These are phyloP conservation scores for Steinernema feltiae DNA, from an alignment of 1,140 invertebrate species.

Conservation along the genomic window DNA sequence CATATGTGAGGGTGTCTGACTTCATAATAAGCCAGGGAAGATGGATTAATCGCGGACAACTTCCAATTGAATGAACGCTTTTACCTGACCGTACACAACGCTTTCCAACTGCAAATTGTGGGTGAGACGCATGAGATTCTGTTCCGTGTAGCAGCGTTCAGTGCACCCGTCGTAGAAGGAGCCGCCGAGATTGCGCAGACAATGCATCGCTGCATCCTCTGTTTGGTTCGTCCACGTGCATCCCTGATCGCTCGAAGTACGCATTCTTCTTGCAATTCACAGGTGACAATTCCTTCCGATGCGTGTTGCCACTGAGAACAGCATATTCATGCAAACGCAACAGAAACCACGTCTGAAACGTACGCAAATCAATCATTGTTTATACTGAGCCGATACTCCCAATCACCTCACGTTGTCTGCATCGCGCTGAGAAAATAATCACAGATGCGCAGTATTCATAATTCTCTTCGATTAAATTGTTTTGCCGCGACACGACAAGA, in stretches of 20 bases:
- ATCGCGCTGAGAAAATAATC: no score
- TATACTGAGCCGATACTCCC: no score
- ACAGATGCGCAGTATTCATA: no score
- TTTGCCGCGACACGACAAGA: not conserved
- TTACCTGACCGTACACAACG: not conserved
- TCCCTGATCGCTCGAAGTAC: not conserved
- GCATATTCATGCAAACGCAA: not conserved
- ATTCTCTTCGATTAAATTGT: not conserved
- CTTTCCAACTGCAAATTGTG: not conserved
- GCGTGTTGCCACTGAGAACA: not conserved
- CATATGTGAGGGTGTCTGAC: not conserved
- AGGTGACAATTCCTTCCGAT: not conserved
- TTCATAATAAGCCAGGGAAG: not conserved
- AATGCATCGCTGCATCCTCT: not conserved
- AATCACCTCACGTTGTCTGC: no score
- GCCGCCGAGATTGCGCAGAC: conserved; percentile 5
- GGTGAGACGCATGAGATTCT: conserved; percentile 48
- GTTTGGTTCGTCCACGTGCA: not conserved
- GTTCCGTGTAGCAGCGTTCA: conserved; percentile 52
- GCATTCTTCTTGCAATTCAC: not conserved
- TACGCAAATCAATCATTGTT: no score
- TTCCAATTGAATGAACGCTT: not conserved
- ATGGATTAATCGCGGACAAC: not conserved
- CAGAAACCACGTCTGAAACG: not conserved
- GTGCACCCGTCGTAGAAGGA: conserved; percentile 18